A percentile compares a stretch with the other conserved stretches of the same genome.
phyloP scores from a whole-genome alignment of 1,140 invertebrate species.

The Onthophagus taurus region DNA sequence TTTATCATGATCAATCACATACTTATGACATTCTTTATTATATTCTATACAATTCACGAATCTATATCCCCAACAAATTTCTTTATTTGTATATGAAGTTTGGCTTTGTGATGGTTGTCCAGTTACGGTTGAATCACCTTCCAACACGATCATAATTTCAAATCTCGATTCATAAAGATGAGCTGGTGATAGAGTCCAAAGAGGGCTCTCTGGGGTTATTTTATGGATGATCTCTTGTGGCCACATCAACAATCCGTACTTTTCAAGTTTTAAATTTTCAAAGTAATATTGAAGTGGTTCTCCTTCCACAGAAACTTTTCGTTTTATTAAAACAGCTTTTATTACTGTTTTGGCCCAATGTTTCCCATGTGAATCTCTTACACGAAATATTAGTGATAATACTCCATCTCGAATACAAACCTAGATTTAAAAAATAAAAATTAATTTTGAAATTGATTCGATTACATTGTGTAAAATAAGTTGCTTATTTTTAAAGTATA shows the following conservation, averaged over 20 bases:
- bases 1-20: constrained; percentile 46
- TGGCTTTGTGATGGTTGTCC: constrained; percentile 63
- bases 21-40: constrained; percentile 17
- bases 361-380: constrained; percentile 24
- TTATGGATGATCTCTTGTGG: constrained; percentile 52
- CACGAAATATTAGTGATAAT: constrained; percentile 28
- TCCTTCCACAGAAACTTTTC: constrained; percentile 9
- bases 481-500: neutral
- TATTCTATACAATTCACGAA: constrained; percentile 44
- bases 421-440: constrained; percentile 16
- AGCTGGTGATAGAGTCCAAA: constrained; percentile 42
- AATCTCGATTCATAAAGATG: constrained; percentile 54
- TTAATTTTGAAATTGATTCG: too few relatives aligned
- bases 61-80: constrained; percentile 79
- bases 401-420: constrained; percentile 27
- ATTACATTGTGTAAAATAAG: neutral
- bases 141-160: constrained; percentile 78
- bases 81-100: constrained; percentile 71
- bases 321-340: constrained; percentile 14
- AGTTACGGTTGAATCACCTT: constrained; percentile 70
- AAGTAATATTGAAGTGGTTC: constrained; percentile 19
- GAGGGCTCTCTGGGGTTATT: constrained; percentile 47
- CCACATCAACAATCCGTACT: constrained; percentile 46
- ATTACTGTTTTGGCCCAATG: constrained; percentile 27
- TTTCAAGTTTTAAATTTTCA: constrained; percentile 25